Evolutionary conservation across 2,888 invertebrate species (phyloP), one percentile per base, ranked within the genome.

Genomic region (Toxonevra muliebris): DNA sequence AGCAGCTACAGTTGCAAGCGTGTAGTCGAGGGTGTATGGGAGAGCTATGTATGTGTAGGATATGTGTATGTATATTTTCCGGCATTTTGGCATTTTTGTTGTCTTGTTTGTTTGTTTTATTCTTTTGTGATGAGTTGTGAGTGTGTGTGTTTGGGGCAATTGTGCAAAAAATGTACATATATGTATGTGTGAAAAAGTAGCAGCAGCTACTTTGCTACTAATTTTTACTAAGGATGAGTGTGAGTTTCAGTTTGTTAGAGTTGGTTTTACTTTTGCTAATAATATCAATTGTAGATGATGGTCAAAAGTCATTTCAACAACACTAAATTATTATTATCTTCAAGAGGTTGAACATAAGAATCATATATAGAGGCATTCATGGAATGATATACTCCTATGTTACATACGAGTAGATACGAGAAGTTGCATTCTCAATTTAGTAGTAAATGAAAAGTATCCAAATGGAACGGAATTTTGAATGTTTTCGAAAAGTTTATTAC

Each of bases 301-400:
- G 85, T 85, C 85, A 85, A 85, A 85, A 85, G 85, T 83, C 85
- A 84, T 85, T 85, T 85, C 84, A 85, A 85, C 85, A 85, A 79
- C 82, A 85, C 83, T 85, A 85, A 85, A 85, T 85, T 85, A 85
- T 84, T 85, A 87, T 89, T 76, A 86, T 89, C 79, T 85, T 81
- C 86, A 78, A 83, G 84, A 84, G 84, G 83, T 82, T 83, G 80
- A 79, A 80, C 82, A 81, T 79, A 79, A 69, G 73, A 71, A 70
- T 68, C 70, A 71, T 66, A n/a, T n/a, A n/a, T n/a, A n/a, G n/a
- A n/a, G n/a, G n/a, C n/a, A n/a, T n/a, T n/a, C n/a, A n/a, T n/a
- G n/a, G n/a, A n/a, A n/a, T n/a, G n/a, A n/a, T n/a, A n/a, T n/a
- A n/a, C n/a, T n/a, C n/a, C n/a, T n/a, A n/a, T n/a, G n/a, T n/a